phyloP scores from a whole-genome alignment of 1,140 invertebrate species.

The Drosophila simulans region DNA sequence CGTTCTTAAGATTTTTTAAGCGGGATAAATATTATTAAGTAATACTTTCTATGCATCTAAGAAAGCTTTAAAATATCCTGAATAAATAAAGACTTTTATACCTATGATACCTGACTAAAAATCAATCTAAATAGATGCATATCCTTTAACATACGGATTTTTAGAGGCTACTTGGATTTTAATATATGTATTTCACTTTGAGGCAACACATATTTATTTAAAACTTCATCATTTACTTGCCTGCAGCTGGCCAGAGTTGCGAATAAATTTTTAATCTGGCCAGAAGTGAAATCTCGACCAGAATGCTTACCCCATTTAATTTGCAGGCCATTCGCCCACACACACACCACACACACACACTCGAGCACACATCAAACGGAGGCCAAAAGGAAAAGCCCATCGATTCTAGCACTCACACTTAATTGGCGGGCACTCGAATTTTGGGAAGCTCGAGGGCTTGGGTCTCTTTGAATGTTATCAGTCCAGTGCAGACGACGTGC shows the following conservation, averaged over 20 bases:
- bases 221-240: constrained; percentile 12
- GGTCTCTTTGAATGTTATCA: constrained; percentile 72
- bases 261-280: constrained; percentile 49
- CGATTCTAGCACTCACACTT: constrained; percentile 61
- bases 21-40: too few relatives aligned
- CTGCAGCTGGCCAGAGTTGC: constrained; percentile 15
- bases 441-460: background rate
- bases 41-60: too few relatives aligned
- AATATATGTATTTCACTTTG: too few relatives aligned
- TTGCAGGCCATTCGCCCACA: constrained; percentile 40
- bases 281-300: constrained; percentile 33
- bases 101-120: too few relatives aligned
- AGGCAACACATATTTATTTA: background rate
- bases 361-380: constrained; percentile 32
- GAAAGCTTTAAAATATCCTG: too few relatives aligned
- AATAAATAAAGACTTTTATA: too few relatives aligned
- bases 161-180: too few relatives aligned
- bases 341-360: constrained; percentile 23
- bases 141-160: too few relatives aligned
- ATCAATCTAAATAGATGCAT: too few relatives aligned
- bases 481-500: constrained; percentile 62
- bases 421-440: constrained; percentile 63
- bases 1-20: too few relatives aligned
- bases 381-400: constrained; percentile 35
- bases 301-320: constrained; percentile 40